These are phyloP conservation scores for Drosophila insularis DNA, from an alignment of 1,140 invertebrate species.

Conservation along the genomic window DNA sequence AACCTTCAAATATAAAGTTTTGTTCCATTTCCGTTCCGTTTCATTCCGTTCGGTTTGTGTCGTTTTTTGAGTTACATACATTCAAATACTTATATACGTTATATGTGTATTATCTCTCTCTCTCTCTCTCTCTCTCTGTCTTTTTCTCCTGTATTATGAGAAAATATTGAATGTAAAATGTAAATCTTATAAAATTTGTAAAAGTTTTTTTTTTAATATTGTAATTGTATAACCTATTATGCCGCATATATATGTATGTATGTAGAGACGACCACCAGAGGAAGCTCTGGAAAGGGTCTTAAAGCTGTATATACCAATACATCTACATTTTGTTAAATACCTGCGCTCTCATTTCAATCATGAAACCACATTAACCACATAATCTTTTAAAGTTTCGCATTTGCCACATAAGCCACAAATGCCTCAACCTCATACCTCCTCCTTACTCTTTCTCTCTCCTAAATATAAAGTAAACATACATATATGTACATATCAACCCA, in stretches of 20 bases:
- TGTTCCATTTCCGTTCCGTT: slow-evolving; percentile 41
- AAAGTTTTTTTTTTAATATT: not conserved
- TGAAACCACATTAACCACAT: slow-evolving; percentile 44
- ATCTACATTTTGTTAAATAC: slow-evolving; percentile 22
- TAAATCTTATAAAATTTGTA: not conserved
- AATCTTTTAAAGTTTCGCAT: slow-evolving; percentile 46
- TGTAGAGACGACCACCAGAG: not conserved
- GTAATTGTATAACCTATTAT: not conserved
- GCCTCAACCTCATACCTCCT: slow-evolving; percentile 1
- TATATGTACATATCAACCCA: not conserved
- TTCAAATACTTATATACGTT: not conserved
- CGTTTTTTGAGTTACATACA: not conserved
- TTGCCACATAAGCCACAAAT: slow-evolving; percentile 7
- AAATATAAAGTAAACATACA: not conserved
- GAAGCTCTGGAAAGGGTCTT: not conserved
- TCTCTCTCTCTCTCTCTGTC: not conserved
- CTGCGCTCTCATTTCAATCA: slow-evolving; percentile 25
- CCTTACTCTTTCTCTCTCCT: not conserved
- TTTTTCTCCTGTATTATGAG: slow-evolving; percentile 4
- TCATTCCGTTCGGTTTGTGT: slow-evolving; percentile 5
- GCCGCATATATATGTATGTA: not conserved
- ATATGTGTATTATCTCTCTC: too few relatives aligned
- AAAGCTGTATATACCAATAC: slow-evolving; percentile 7
- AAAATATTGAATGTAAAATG: not conserved
- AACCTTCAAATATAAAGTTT: slow-evolving; percentile 37